Evolutionary conservation across 2,888 invertebrate genomes (phyloP).

Genomic region (Ptilodon capucinus): DNA sequence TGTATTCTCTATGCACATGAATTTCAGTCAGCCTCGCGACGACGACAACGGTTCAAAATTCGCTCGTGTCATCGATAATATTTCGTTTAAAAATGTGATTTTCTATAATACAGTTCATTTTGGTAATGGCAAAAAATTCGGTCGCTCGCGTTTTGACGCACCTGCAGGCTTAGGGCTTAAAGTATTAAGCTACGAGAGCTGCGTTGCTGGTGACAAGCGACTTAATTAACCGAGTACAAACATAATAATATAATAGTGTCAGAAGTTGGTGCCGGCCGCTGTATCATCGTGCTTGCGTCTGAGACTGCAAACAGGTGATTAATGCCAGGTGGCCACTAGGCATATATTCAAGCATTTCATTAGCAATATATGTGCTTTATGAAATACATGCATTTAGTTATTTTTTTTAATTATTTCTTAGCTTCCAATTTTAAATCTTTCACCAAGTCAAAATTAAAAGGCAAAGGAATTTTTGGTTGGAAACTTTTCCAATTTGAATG

Average conservation of each 20-base stretch:
- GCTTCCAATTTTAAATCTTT: not conserved
- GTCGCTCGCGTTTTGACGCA: no score
- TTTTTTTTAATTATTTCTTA: not conserved
- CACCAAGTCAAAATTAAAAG: not conserved
- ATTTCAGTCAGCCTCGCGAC: no score
- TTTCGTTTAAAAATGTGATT: no score
- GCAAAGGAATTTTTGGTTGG: not conserved
- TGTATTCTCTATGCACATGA: no score
- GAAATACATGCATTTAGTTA: not conserved
- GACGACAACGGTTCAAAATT: no score
- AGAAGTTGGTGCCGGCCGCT: conserved; percentile 32
- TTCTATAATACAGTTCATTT: no score
- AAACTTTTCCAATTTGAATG: not conserved
- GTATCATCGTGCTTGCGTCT: conserved; percentile 3
- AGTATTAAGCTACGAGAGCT: conserved; percentile 61
- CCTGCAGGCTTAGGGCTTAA: no score
- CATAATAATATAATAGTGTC: conserved; percentile 46
- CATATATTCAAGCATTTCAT: not conserved
- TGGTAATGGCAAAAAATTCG: no score
- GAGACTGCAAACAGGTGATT: conserved; percentile 9
- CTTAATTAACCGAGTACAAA: conserved; percentile 68
- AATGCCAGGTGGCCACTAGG: conserved; percentile 1
- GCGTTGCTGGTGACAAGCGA: conserved; percentile 65
- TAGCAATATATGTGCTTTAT: not conserved
- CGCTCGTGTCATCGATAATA: no score